Conservation (phyloP, 37 sponge, comb jelly and placozoan genomes). For the Cliona cf. orientalis region DNA sequence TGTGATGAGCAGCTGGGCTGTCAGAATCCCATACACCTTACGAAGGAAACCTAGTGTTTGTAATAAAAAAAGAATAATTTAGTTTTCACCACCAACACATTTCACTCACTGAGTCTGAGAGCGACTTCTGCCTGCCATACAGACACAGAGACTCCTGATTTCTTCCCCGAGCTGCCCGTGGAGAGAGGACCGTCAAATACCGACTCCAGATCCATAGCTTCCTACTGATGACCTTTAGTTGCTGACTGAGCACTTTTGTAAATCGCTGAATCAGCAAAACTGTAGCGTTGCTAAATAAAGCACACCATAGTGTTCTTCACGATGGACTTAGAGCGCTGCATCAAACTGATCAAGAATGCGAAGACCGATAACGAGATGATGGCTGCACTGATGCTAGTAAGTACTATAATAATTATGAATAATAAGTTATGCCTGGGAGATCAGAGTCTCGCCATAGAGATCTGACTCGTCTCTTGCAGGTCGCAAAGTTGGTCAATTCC, state of each 20-base stretch:
- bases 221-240: too few species aligned
- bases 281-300: too few species aligned
- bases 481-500: slow-evolving; percentile 57
- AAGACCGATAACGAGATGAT: slow-evolving; percentile 79
- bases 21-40: slow-evolving; percentile 94
- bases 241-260: too few species aligned
- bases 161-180: slow-evolving; percentile 10
- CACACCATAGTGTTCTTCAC: neutral
- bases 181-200: slow-evolving; percentile 2
- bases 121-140: slow-evolving; percentile 79
- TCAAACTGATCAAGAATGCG: slow-evolving; percentile 46
- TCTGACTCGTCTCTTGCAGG: slow-evolving; percentile 21
- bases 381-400: slow-evolving; percentile 82
- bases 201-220: slow-evolving; percentile 54
- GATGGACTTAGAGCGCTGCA: slow-evolving; percentile 49
- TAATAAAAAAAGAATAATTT: neutral
- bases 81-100: neutral
- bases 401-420: neutral
- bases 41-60: slow-evolving; percentile 80
- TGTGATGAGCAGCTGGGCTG: slow-evolving; percentile 79
- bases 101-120: slow-evolving; percentile 65
- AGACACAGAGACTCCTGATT: slow-evolving; percentile 38
- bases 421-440: too few species aligned
- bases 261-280: too few species aligned
- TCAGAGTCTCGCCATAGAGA: neutral